These are phyloP conservation scores for Aphelocoma coerulescens DNA, from an alignment of 2,113 vertebrate species.

Conservation along the genomic window DNA sequence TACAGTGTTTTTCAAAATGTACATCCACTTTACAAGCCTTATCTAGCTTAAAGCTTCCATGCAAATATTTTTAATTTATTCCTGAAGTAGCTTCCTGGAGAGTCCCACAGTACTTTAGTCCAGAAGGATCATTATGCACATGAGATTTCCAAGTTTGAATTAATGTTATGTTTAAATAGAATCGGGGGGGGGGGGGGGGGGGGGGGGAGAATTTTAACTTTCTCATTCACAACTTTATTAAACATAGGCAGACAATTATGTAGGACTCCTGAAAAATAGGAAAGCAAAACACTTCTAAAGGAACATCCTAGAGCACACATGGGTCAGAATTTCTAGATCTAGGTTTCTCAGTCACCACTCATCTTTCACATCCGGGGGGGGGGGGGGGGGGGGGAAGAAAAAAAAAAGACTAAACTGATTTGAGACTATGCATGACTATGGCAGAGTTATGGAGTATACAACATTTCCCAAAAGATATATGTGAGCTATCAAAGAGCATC, in stretches of 20 bases:
- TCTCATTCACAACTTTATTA: background rate
- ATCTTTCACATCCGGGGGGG: background rate
- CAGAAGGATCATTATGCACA: background rate
- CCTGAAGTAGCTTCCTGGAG: background rate
- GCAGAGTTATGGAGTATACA: background rate
- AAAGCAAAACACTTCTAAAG: background rate
- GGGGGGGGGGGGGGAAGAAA: too few relatives aligned
- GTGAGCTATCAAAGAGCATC: background rate
- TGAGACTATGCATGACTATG: background rate
- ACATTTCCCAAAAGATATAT: background rate
- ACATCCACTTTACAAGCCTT: background rate
- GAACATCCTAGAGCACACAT: background rate
- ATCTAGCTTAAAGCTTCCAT: background rate
- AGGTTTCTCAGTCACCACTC: background rate
- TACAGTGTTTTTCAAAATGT: background rate
- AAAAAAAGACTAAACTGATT: background rate
- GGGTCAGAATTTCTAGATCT: background rate
- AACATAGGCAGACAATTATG: background rate
- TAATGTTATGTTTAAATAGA: background rate
- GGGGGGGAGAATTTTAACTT: background rate
- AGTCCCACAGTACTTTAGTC: background rate
- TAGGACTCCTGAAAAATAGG: background rate
- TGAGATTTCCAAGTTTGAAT: background rate
- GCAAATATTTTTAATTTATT: background rate
- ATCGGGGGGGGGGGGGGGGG: background rate